Base-by-base conservation (phyloP, 1,140 invertebrate genomes). In the Chironomus tepperi region DNA sequence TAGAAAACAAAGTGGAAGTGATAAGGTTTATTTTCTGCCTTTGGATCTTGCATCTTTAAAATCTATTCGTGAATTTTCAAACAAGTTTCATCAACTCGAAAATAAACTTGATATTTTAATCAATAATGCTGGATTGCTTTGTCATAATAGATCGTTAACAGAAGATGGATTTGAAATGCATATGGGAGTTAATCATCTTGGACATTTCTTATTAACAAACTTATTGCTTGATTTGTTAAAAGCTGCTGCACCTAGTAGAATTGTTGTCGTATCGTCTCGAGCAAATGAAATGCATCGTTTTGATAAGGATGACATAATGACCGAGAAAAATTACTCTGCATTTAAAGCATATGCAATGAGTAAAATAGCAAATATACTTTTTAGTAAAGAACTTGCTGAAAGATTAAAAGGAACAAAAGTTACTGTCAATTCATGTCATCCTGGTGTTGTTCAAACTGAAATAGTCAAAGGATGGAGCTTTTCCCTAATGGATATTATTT, bases 81-180 rank as follows among this genome's bases (percentile, higher is more conserved):
- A n/a, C 42, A 77, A 80, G 72, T 73, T 93, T 2, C 79, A 84
- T 0, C 77, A 83, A 5, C 82, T 78, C 0, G 86, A 88, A 81
- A 72, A 83, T 24, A 80, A 85, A 78, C 84, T 91, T n/a, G 85
- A 91, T 78, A 79, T 91, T 42, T 80, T 94, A 1, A 85, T 93
- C 43, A 91, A 92, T 77, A 93, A 93, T 82, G 91, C 90, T 72
- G 91, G 86, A 9, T 85, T 91, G 0, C 86, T 89, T 79, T 82
- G 78, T 10, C 76, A 83, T 3, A 78, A 81, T 3, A 81, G 83
- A 74, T 76, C 70, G 15, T 43, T 82, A 3, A 86, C 86, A 7
- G 83, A 83, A 76, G 89, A 93, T 77, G 89, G 89, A 2, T 86
- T 90, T 74, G 91, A 93, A 78, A 82, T 83, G 7, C 88, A 89